Conservation (phyloP, 2,888 invertebrate species). For the Andrena minutula region DNA sequence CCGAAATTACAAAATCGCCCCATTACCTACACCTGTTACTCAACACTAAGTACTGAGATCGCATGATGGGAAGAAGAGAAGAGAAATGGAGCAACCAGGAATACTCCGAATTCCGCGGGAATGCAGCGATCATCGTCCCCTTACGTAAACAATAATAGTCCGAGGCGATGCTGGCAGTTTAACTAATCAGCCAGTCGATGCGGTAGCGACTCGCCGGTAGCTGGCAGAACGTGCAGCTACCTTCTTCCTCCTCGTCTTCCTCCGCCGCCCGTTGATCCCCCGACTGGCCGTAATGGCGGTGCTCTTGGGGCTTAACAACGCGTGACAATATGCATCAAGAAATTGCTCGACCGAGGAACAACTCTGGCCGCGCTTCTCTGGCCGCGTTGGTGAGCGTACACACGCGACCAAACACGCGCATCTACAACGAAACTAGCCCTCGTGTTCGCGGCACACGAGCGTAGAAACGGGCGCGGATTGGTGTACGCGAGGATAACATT, state of each 20-base stretch:
- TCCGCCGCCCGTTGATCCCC: conserved; percentile 60
- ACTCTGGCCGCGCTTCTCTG: conserved; percentile 54
- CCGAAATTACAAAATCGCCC: not conserved
- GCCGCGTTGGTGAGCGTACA: conserved; percentile 20
- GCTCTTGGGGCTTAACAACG: conserved; percentile 82
- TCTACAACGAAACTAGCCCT: conserved; percentile 21
- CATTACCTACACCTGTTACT: not conserved
- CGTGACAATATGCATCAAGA: conserved; percentile 83
- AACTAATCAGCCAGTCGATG: conserved; percentile 33
- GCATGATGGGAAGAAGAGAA: not conserved
- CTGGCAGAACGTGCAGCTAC: conserved; percentile 52
- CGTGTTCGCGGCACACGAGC: not conserved
- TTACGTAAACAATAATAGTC: conserved; percentile 61
- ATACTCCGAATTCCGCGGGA: conserved; percentile 20
- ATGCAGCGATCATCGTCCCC: conserved; percentile 3
- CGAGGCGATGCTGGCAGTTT: conserved; percentile 36
- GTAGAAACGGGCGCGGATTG: conserved; percentile 1
- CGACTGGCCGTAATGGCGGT: conserved; percentile 77
- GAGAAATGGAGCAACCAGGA: not conserved
- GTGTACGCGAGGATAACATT: conserved; percentile 21
- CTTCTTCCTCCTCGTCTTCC: conserved; percentile 54
- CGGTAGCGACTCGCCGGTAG: conserved; percentile 43
- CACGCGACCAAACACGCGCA: conserved; percentile 11
- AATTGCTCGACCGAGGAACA: conserved; percentile 79
- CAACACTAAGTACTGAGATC: not conserved